A percentile compares a stretch with the other conserved stretches of the same genome.
Evolutionary conservation across 2,888 invertebrate genomes (phyloP).

Genomic region (Bombylius major): DNA sequence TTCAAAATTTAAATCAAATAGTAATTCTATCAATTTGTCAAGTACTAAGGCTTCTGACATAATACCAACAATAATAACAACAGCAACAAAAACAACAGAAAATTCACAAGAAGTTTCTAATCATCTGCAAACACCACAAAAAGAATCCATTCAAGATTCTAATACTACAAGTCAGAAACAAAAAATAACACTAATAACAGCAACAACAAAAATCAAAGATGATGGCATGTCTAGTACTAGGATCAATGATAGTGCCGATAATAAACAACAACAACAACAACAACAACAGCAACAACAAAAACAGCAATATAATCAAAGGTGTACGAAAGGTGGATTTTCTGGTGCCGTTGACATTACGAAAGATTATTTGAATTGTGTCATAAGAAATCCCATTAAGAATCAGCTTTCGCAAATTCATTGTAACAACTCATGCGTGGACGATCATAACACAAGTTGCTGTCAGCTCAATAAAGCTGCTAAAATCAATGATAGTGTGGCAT

Average conservation of each 20-base stretch:
- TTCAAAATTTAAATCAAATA: not conserved
- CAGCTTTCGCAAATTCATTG: not conserved
- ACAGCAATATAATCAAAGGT: not conserved
- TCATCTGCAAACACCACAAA: not conserved
- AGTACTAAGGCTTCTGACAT: not conserved
- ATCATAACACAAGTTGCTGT: not conserved
- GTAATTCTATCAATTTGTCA: not conserved
- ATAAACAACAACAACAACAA: not conserved
- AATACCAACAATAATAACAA: not conserved
- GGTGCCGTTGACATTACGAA: not conserved
- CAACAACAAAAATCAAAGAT: not conserved
- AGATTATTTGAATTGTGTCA: not conserved
- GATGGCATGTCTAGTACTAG: not conserved
- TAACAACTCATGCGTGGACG: not conserved
- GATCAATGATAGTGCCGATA: not conserved
- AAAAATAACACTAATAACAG: not conserved
- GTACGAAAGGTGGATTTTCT: not conserved
- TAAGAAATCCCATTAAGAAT: not conserved
- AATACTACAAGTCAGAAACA: not conserved
- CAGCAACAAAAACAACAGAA: not conserved
- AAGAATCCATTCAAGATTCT: not conserved
- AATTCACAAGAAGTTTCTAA: not conserved
- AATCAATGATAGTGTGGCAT: not conserved
- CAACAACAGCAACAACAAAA: not conserved
- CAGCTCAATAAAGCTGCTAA: not conserved